Evolutionary conservation across 1,140 invertebrate genomes (phyloP), one percentile per base, ranked within the genome.

Genomic region (Latrodectus geometricus): DNA sequence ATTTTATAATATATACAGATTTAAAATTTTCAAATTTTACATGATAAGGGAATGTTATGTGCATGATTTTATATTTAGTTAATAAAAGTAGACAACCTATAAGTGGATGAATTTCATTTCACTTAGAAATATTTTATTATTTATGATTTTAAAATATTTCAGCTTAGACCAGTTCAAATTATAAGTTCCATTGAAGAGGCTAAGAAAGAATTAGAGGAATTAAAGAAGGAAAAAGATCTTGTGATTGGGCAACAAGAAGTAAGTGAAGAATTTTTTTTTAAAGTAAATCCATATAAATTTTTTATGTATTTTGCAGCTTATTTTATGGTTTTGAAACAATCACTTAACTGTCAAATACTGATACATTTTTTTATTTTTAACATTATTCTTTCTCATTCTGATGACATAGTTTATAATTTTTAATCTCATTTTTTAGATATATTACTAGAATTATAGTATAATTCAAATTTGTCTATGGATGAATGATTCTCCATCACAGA

Each of bases 101-200:
- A 35, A 35, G 35, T 35, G 5, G 35, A 35, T 35, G 35, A 35
- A 35, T 35, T 35, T 35, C 35, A 35, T 35, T 35, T 35, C 35
- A 35, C 5, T 35, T 35, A 35, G 5, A 35, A 35, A 35, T 35
- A 5, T 35, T 35, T 35, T 5, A 74, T 61, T 65, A 17, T 65
- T 15, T 14, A 61, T 20, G 15, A 12, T 74, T 56, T 74, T 61
- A 83, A 35, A 35, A 35, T 35, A 23, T 50, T 86, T 20, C 54
- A 86, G 83, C 20, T 86, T 15, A 86, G 65, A 21, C 65, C 65
- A 70, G 17, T 20, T 12, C 49, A 77, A 11, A 17, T 86, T 12
- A 21, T 86, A 20, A 48, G 17, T 49, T 54, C 65, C n/a, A 17
- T 49, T 69, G 14, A 78, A 48, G 83, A 86, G 11, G n/a, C 76